These are phyloP conservation scores for Muscicapa comitata DNA, from an alignment of 2,797 vertebrate species.

Conservation along the genomic window DNA sequence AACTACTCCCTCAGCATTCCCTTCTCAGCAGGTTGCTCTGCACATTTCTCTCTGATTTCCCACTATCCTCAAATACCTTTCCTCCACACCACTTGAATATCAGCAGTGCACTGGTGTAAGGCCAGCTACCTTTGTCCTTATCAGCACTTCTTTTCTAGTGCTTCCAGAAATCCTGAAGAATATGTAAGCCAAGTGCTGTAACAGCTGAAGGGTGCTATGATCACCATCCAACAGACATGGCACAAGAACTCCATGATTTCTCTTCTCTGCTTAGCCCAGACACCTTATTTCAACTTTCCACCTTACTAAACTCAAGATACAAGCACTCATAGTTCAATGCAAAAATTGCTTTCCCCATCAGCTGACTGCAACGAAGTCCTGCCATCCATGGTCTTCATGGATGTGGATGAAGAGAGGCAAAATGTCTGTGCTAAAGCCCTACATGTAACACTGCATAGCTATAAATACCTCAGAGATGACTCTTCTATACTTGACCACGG, in stretches of 20 bases:
- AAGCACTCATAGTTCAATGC: background rate
- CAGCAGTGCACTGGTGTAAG: background rate
- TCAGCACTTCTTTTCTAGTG: background rate
- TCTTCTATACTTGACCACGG: background rate
- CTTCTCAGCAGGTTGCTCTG: background rate
- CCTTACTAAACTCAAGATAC: background rate
- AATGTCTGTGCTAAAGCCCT: background rate
- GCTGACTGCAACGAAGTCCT: background rate
- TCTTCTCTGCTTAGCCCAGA: background rate
- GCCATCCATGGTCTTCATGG: background rate
- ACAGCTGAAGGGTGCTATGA: rapidly evolving
- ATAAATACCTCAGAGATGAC: background rate
- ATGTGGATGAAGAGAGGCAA: background rate
- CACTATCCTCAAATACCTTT: background rate
- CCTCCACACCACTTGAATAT: background rate
- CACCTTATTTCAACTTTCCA: background rate
- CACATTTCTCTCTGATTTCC: background rate
- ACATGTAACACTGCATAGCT: background rate
- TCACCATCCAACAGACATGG: background rate
- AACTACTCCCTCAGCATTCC: background rate
- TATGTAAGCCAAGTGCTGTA: background rate
- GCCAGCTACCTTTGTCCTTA: background rate
- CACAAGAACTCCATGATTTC: background rate
- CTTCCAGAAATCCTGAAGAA: background rate
- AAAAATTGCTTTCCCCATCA: background rate